Conservation (phyloP, 2,888 invertebrate genomes). For the Xestia sexstrigata region DNA sequence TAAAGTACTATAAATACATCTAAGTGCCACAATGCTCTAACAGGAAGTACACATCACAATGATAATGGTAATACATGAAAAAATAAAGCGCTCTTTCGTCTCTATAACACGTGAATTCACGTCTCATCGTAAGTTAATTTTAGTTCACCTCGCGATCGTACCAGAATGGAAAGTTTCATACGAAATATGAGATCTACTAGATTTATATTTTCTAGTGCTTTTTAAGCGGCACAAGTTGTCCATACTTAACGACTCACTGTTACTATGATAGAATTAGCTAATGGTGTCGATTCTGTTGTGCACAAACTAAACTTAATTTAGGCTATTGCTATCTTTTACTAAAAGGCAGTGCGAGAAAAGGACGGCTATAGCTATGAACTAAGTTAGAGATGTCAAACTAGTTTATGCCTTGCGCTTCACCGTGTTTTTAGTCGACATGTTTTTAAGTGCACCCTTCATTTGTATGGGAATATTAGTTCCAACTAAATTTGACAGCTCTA, state of each 20-base stretch:
- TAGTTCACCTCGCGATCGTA: slow-evolving; percentile 80
- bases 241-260: slow-evolving; percentile 31
- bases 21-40: slow-evolving; percentile 45
- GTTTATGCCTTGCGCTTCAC: no score
- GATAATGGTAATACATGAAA: slow-evolving; percentile 54
- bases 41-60: slow-evolving; percentile 58
- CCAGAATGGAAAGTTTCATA: slow-evolving; percentile 79
- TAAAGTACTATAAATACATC: slow-evolving; percentile 46
- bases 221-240: slow-evolving; percentile 43
- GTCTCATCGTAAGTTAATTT: slow-evolving; percentile 80
- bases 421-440: no score
- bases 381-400: no score
- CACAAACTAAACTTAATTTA: no score
- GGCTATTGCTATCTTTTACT: no score
- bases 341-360: no score
- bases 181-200: slow-evolving; percentile 67
- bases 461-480: no score
- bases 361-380: no score
- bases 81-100: slow-evolving; percentile 67
- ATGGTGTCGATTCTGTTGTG: no score
- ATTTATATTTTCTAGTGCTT: slow-evolving; percentile 57
- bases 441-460: no score
- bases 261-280: no score
- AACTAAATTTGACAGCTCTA: no score
- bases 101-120: slow-evolving; percentile 76